A percentile compares a stretch with the other conserved stretches of the same genome.
These are phyloP conservation scores for Habropoda laboriosa DNA, from an alignment of 1,140 invertebrate species.

Conservation along the genomic window DNA sequence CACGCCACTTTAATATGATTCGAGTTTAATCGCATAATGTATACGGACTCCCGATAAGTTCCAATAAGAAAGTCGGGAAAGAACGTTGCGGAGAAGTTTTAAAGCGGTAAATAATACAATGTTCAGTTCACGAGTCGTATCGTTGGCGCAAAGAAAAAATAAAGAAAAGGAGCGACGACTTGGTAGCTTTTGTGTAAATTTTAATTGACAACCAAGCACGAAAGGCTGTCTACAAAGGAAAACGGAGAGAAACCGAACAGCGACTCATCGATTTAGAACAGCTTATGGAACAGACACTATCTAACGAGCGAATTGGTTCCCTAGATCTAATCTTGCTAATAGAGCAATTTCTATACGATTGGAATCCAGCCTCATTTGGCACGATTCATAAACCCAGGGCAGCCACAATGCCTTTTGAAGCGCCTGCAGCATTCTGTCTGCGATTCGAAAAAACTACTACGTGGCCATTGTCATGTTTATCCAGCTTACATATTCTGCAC, in stretches of 20 bases:
- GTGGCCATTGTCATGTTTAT: slow-evolving; percentile 33
- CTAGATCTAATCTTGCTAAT: slow-evolving; percentile 59
- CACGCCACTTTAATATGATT: too few relatives aligned
- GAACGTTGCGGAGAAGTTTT: not conserved
- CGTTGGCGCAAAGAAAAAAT: too few relatives aligned
- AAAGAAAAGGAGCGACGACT: not conserved
- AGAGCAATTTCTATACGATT: slow-evolving; percentile 55
- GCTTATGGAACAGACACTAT: not conserved
- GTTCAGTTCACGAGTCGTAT: not conserved
- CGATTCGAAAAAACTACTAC: slow-evolving; percentile 34
- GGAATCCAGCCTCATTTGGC: slow-evolving; percentile 30
- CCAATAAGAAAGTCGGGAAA: not conserved
- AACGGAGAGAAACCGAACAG: not conserved
- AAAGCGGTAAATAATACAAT: not conserved
- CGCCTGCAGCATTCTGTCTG: slow-evolving; percentile 20
- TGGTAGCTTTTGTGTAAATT: not conserved
- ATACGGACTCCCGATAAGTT: too few relatives aligned
- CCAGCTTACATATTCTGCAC: slow-evolving; percentile 13
- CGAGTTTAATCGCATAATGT: too few relatives aligned
- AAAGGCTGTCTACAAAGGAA: not conserved
- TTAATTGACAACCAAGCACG: slow-evolving; percentile 16
- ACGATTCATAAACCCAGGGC: not conserved
- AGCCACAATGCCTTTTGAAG: slow-evolving; percentile 31
- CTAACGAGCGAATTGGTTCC: slow-evolving; percentile 36
- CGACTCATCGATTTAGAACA: slow-evolving; percentile 24